These are phyloP conservation scores for Talpa occidentalis DNA, from an alignment of 2,113 vertebrate genomes.

Conservation along the genomic window DNA sequence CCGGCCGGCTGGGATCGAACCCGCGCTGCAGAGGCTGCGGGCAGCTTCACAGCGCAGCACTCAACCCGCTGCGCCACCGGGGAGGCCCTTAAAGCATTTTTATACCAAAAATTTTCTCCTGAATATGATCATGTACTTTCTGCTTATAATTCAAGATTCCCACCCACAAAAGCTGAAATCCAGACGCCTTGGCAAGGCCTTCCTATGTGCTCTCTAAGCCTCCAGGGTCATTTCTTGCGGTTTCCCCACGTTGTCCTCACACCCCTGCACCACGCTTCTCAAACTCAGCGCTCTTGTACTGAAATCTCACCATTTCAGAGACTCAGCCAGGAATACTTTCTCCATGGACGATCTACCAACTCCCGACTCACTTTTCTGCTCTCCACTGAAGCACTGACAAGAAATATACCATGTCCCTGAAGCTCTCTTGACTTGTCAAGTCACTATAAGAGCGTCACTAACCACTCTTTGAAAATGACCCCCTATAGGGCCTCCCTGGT, in stretches of 20 bases:
- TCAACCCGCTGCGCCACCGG: no score
- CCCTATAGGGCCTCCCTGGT: no score
- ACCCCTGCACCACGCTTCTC: background rate
- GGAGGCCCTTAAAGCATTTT: background rate
- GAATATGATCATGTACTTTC: background rate
- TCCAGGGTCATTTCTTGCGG: background rate
- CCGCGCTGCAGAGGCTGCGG: no score
- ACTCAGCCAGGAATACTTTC: background rate
- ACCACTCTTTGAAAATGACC: background rate
- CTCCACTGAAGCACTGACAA: background rate
- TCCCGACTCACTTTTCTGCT: background rate
- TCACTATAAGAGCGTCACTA: accelerated
- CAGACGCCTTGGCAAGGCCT: background rate
- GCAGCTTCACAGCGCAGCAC: no score
- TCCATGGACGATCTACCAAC: background rate
- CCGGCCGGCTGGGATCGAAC: no score
- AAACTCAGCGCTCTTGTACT: background rate
- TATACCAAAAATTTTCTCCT: background rate
- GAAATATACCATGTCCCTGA: accelerated
- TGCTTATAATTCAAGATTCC: background rate
- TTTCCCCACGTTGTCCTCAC: background rate
- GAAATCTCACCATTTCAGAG: accelerated
- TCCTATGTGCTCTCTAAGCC: background rate
- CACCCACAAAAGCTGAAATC: background rate
- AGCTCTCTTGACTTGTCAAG: background rate